A percentile compares a stretch with the other conserved stretches of the same genome.
These are phyloP conservation scores for Gila orcuttii DNA, from an alignment of 2,113 vertebrate species.

Conservation along the genomic window DNA sequence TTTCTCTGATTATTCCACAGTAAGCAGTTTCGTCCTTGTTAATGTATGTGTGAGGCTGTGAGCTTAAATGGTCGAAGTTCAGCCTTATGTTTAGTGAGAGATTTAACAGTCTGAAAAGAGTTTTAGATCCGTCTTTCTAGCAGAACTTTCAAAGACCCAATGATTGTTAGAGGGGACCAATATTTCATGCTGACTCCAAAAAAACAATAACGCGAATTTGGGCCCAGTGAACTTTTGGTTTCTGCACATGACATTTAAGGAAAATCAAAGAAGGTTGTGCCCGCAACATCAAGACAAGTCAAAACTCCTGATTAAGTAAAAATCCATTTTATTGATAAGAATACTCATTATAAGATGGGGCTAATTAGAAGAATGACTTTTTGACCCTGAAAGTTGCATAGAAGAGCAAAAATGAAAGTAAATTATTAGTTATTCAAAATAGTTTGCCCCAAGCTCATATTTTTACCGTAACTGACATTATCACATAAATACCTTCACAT, in stretches of 20 bases:
- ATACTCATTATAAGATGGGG: slow-evolving; percentile 16
- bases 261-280: slow-evolving; percentile 54
- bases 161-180: slow-evolving; percentile 32
- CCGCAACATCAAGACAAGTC: background rate
- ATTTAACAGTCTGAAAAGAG: slow-evolving; percentile 40
- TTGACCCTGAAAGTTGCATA: slow-evolving; percentile 15
- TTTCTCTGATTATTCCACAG: slow-evolving; percentile 17
- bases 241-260: slow-evolving; percentile 34
- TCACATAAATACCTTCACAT: background rate
- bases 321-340: slow-evolving; percentile 32
- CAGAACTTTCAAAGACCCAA: slow-evolving; percentile 34
- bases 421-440: background rate
- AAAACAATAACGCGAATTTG: background rate
- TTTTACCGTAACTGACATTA: background rate
- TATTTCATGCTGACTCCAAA: slow-evolving; percentile 52
- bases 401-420: background rate
- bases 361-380: slow-evolving; percentile 36
- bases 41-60: slow-evolving; percentile 5
- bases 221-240: background rate
- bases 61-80: slow-evolving; percentile 47
- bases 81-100: slow-evolving; percentile 43
- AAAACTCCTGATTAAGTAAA: slow-evolving; percentile 16
- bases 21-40: slow-evolving; percentile 33
- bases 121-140: background rate
- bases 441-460: background rate